Evolutionary conservation across 2,113 vertebrate species (phyloP).

Genomic region (Myiozetetes cayanensis): DNA sequence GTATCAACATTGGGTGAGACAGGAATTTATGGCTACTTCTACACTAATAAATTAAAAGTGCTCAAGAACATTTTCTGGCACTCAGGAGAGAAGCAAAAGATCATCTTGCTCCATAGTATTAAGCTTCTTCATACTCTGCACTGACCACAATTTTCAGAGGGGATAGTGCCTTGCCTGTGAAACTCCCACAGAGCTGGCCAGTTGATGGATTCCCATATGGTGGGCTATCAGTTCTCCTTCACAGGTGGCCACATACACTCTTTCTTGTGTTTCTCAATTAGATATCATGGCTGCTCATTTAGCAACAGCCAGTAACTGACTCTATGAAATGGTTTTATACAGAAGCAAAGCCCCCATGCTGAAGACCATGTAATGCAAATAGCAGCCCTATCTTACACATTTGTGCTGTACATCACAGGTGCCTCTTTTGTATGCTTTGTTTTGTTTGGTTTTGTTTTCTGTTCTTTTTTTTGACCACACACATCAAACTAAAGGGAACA

Average conservation of each 20-base stretch:
- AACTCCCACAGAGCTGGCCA: not conserved
- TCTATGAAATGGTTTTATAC: not conserved
- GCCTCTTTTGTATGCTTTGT: not conserved
- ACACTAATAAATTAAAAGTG: not conserved
- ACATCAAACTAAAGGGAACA: not conserved
- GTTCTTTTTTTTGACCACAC: not conserved
- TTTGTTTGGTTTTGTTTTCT: not conserved
- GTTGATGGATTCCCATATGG: not conserved
- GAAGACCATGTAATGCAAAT: not conserved
- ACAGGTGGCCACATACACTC: not conserved
- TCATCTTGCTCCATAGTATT: not conserved
- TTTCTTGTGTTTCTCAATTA: not conserved
- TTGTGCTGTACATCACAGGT: not conserved
- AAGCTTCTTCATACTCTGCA: not conserved
- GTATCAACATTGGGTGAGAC: not conserved
- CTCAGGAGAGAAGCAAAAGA: not conserved
- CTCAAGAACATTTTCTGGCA: not conserved
- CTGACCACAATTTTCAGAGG: not conserved
- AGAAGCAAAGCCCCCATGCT: not conserved
- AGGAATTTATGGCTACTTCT: not conserved
- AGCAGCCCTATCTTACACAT: not conserved
- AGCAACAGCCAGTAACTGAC: not conserved
- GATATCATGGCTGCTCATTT: rapidly evolving
- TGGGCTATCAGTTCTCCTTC: not conserved
- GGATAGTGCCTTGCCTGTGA: not conserved